These are phyloP conservation scores for Colletes gigas DNA, from an alignment of 1,140 invertebrate species.

Conservation along the genomic window DNA sequence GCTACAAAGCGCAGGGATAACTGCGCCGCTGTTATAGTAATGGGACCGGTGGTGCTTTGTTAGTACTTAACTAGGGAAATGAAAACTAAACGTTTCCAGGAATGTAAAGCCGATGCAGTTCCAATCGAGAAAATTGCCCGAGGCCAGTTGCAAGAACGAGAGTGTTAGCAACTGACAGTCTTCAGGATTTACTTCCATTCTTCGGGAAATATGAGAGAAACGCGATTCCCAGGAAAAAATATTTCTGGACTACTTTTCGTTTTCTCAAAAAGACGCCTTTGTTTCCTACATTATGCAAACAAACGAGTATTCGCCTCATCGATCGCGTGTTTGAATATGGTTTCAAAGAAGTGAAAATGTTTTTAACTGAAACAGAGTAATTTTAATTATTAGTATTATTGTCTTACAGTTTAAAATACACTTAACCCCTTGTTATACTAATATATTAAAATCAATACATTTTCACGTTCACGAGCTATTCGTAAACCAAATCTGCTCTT, in stretches of 20 bases:
- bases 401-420: no score
- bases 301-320: not conserved
- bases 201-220: constrained; percentile 45
- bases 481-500: no score
- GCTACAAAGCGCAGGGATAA: constrained; percentile 46
- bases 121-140: constrained; percentile 57
- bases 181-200: constrained; percentile 40
- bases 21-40: constrained; percentile 53
- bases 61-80: constrained; percentile 60
- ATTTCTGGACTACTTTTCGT: not conserved
- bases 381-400: no score
- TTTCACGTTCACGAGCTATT: no score
- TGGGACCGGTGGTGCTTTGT: constrained; percentile 55
- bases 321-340: not conserved
- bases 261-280: not conserved
- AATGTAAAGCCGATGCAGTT: constrained; percentile 53
- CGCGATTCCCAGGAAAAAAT: constrained; percentile 16
- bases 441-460: no score
- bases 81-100: constrained; percentile 65
- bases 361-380: not conserved
- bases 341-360: not conserved
- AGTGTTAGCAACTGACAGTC: constrained; percentile 20
- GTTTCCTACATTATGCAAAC: not conserved
- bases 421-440: no score
- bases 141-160: constrained; percentile 31